Evolutionary conservation across 2,797 vertebrate genomes (phyloP), one percentile per base, ranked within the genome.

Genomic region (Galago senegalensis): DNA sequence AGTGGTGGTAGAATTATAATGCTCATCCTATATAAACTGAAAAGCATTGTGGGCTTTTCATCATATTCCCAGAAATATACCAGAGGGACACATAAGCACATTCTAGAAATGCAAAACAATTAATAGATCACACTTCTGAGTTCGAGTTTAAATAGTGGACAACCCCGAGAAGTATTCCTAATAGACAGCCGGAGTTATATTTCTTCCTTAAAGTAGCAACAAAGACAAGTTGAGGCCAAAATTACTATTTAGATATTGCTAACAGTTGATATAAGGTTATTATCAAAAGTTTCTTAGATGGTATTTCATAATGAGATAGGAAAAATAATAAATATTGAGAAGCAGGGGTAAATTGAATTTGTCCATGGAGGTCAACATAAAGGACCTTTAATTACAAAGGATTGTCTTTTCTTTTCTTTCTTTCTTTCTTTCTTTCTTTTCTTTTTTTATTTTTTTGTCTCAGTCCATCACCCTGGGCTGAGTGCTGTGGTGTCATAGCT

Each of bases 261-360:
- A 58, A 21, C 1, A 20, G 20, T 77, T 76, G 34, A 3, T 31
- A 76, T 49, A 87, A 83, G 83, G 43, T 53, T 63, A 72, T 65
- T 40, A 2, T 34, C 27, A 73, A 61, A 60, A 56, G 10, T 87
- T 25, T 91, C 8, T 70, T 67, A 81, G 20, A 23, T 70, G 73
- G 18, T 75, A 91, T 65, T 86, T 93, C 25, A 23, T 82, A 95
- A 93, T 69, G 4, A 80, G 10, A 17, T 63, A 87, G 70, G 25
- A 90, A 80, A 89, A 94, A 79, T 69, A 92, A 82, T 72, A n/a
- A 14, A 86, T 80, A 80, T n/a, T 93, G 21, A 73, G 65, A 77
- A 1, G 3, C 61, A 88, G 11, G 12, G 2, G 11, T 43, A 91
- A 58, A 8, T 77, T 73, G 3, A 79, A 81, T 77, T 81, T 92